Evolutionary conservation across 2,797 vertebrate genomes (phyloP), one percentile per base, ranked within the genome.

Genomic region (Prunella strophiata): DNA sequence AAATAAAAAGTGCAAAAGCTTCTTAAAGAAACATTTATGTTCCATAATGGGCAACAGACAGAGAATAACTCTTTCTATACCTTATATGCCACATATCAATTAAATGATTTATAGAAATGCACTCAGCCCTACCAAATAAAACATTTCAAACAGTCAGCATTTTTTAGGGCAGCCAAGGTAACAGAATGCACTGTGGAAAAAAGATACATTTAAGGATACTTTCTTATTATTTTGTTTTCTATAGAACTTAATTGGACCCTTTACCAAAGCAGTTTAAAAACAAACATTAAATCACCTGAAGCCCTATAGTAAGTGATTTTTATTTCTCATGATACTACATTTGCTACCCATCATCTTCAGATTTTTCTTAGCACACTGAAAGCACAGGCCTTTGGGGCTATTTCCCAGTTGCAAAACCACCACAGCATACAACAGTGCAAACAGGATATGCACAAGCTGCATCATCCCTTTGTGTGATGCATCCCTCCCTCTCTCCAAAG

Each of bases 1-100:
- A 95, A 88, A 68, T 25, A 26, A 54, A 32, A 93, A 66, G n/a
- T 52, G 58, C 8, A 61, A 76, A 84, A 87, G 21, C 32, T 84
- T 59, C 29, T 59, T 72, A 40, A 50, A 76, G 55, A 79, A 76
- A 83, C 29, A 20, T 58, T 83, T 76, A 32, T 51, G 36, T 76
- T 79, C 68, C 63, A 23, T 26, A 91, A 75, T 13, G 18, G 51
- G 32, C 42, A 91, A 48, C 12, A 58, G 10, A 47, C 9, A 52
- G 40, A 70, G 4, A 75, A 40, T 47, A 88, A 65, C 17, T 82
- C 40, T 51, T 85, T 14, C 48, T 51, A 42, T n/a, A 89, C 40
- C 47, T 58, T 52, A 50, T 23, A 86, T 30, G 29, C 21, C 36
- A 82, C 36, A 26, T 30, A 82, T 38, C 13, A 68, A 30, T 73